Conservation (phyloP, 2,113 vertebrate species). For the Oryzias woworae region DNA sequence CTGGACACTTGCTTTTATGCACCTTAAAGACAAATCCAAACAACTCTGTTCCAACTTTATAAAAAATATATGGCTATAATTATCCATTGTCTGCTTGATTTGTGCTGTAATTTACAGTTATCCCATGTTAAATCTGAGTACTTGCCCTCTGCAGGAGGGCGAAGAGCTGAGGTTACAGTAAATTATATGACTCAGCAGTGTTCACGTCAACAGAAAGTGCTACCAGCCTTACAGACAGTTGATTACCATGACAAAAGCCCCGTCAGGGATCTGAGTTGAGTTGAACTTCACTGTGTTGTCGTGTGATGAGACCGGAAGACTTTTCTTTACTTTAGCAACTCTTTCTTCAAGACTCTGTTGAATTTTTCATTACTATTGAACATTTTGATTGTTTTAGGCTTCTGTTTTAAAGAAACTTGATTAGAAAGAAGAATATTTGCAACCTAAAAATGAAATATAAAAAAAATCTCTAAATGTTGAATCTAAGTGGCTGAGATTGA, state of each 20-base stretch:
- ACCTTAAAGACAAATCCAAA: conserved; percentile 20
- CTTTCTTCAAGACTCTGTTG: not conserved
- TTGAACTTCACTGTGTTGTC: conserved; percentile 32
- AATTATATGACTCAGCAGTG: conserved; percentile 41
- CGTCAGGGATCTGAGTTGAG: conserved; percentile 39
- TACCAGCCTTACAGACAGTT: conserved; percentile 20
- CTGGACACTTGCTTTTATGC: conserved; percentile 25
- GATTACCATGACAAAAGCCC: conserved; percentile 14
- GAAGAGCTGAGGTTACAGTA: conserved; percentile 39
- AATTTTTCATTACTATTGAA: too few species aligned
- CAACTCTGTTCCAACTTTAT: conserved; percentile 23
- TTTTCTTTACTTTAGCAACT: not conserved
- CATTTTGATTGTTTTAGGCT: too few species aligned
- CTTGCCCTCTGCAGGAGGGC: conserved; percentile 30
- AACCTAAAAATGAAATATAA: not conserved
- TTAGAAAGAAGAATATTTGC: not conserved
- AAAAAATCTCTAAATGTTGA: not conserved
- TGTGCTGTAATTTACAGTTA: conserved; percentile 42
- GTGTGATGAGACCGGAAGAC: conserved; percentile 2
- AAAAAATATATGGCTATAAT: conserved; percentile 38
- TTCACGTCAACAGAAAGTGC: conserved; percentile 30
- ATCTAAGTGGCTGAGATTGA: too few species aligned
- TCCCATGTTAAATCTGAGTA: conserved; percentile 17
- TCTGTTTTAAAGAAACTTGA: too few species aligned
- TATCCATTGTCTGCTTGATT: conserved; percentile 45